Evolutionary conservation across 2,797 vertebrate genomes (phyloP).

Genomic region (Furcifer pardalis): DNA sequence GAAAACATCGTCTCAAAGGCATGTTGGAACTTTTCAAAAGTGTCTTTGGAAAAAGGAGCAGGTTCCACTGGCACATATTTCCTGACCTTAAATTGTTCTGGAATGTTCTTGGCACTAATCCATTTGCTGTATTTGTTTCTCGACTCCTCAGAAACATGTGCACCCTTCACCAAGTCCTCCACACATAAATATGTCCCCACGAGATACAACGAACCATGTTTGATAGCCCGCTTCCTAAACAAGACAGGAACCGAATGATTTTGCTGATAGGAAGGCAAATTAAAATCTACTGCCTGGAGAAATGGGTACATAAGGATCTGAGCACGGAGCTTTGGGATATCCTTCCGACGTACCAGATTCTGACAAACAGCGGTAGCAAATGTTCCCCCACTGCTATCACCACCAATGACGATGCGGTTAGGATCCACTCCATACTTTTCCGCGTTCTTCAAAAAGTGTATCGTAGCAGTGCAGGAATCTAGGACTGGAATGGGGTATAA

Average conservation of each 20-base stretch:
- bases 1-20: slow-evolving; percentile 71
- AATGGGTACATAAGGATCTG: no score
- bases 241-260: slow-evolving; percentile 83
- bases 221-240: slow-evolving; percentile 62
- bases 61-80: no score
- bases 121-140: slow-evolving; percentile 76
- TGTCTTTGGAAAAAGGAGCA: slow-evolving; percentile 59
- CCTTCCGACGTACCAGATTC: slow-evolving; percentile 51
- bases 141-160: slow-evolving; percentile 78
- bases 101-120: slow-evolving; percentile 81
- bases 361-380: slow-evolving; percentile 76
- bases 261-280: slow-evolving; percentile 85
- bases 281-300: slow-evolving; percentile 81
- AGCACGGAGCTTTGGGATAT: slow-evolving; percentile 81
- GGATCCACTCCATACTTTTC: slow-evolving; percentile 78
- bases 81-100: slow-evolving; percentile 75
- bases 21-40: slow-evolving; percentile 72
- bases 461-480: slow-evolving; percentile 74
- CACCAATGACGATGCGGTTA: slow-evolving; percentile 76
- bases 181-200: slow-evolving; percentile 68
- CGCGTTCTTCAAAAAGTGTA: slow-evolving; percentile 80
- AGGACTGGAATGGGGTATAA: slow-evolving; percentile 69
- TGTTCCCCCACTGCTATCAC: slow-evolving; percentile 81
- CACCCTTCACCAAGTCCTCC: slow-evolving; percentile 74
- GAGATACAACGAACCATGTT: slow-evolving; percentile 79